Conservation (phyloP, 2,797 vertebrate genomes). For the Acanthopagrus latus region DNA sequence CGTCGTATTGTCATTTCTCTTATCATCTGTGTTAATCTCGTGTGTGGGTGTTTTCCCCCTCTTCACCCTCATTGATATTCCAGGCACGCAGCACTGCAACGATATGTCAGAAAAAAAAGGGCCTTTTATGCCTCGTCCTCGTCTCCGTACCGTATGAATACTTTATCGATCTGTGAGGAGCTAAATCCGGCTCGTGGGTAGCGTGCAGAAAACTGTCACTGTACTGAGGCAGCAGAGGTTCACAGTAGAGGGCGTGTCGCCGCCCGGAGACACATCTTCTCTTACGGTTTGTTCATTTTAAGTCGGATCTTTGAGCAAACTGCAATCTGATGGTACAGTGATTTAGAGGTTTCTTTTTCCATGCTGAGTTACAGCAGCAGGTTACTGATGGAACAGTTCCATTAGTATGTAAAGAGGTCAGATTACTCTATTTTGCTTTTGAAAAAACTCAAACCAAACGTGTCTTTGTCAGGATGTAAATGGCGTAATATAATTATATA, state of each 20-base stretch:
- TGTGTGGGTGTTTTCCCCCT: conserved; percentile 34
- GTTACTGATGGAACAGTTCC: neutral
- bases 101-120: conserved; percentile 45
- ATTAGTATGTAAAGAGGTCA: neutral
- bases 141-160: conserved; percentile 54
- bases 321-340: neutral
- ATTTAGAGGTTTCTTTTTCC: neutral
- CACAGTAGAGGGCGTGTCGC: neutral
- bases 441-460: too few relatives aligned
- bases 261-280: neutral
- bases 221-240: neutral
- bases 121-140: conserved; percentile 48
- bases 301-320: neutral
- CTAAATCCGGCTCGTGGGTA: conserved; percentile 50
- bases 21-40: neutral
- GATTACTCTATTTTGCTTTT: too few relatives aligned
- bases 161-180: conserved; percentile 62
- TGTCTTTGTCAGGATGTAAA: too few relatives aligned
- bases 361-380: neutral
- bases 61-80: conserved; percentile 54
- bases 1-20: neutral
- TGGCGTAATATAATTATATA: too few relatives aligned
- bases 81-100: conserved; percentile 50
- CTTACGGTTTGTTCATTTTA: neutral
- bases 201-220: conserved; percentile 34